Base-by-base conservation (phyloP, 2,797 vertebrate species). In the Argya squamiceps region DNA sequence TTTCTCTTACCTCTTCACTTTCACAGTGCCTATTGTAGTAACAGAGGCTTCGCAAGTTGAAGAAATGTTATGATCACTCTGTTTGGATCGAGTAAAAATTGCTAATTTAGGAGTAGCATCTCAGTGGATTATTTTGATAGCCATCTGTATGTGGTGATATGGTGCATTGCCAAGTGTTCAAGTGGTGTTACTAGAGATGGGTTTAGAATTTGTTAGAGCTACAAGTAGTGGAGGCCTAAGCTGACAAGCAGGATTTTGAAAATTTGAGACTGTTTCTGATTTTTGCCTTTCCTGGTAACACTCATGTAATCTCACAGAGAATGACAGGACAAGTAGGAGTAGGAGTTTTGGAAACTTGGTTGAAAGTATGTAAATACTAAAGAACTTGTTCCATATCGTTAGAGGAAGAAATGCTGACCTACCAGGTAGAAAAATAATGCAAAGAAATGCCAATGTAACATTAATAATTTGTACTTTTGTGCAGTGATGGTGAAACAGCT, bases 71-170 rank as follows among this genome's bases (percentile, higher is more conserved):
- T 37, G 56, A 89, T 84, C 1, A 0, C 43, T 89, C 50, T 75
- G 14, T 85, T 90, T 60, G 39, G n/a, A 75, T 93, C 1, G 10
- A 62, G 62, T 0, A 0, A 39, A 81, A 94, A 84, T 69, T 90
- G 53, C 69, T 88, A 81, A 75, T 84, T 88, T 77, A 53, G 56
- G 56, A 92, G 53, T 70, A 88, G 46, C 30, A 64, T 91, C 27
- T 89, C 75, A 32, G n/a, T 86, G 80, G 84, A 82, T 92, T 69
- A 58, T 92, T 92, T 93, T 84, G 69, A 65, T 94, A 91, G 62
- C 76, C 50, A 50, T 92, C 75, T 95, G 60, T 67, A 32, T 68
- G n/a, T 88, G 36, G 32, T 88, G 32, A 41, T 24, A 47, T 84
- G 26, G 24, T 69, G 13, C 43, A 32, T 68, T 93, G 60, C 75